These are phyloP conservation scores for Brachionus calyciflorus DNA, from an alignment of 1,140 invertebrate species.

Conservation along the genomic window DNA sequence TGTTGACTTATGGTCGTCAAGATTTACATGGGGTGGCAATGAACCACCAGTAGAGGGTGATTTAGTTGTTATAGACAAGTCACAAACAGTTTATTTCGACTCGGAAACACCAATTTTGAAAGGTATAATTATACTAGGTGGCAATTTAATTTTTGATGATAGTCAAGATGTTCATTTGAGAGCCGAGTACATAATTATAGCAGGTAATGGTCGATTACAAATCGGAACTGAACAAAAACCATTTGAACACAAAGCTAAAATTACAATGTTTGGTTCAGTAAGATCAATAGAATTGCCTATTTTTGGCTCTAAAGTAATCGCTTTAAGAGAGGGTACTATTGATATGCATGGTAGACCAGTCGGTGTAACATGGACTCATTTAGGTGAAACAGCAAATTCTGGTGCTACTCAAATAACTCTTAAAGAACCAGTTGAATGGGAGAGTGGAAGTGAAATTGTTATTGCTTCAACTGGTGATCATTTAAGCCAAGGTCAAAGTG, in stretches of 20 bases:
- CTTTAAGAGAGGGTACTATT: slow-evolving; percentile 48
- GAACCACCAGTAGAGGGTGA: slow-evolving; percentile 52
- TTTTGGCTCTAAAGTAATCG: slow-evolving; percentile 49
- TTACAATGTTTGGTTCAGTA: slow-evolving; percentile 47
- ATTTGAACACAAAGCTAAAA: slow-evolving; percentile 48
- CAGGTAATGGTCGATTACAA: slow-evolving; percentile 48
- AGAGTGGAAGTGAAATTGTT: slow-evolving; percentile 53
- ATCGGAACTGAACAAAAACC: slow-evolving; percentile 49
- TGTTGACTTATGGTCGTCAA: slow-evolving; percentile 53
- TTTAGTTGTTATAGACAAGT: slow-evolving; percentile 53
- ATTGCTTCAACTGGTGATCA: slow-evolving; percentile 56
- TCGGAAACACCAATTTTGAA: slow-evolving; percentile 52
- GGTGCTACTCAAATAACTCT: slow-evolving; percentile 50
- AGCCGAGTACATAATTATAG: slow-evolving; percentile 49
- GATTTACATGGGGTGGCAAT: slow-evolving; percentile 51
- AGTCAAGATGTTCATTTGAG: slow-evolving; percentile 48
- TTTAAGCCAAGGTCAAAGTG: slow-evolving; percentile 50
- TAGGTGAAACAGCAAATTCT: slow-evolving; percentile 51
- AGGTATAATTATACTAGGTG: slow-evolving; percentile 48
- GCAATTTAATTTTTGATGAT: slow-evolving; percentile 49
- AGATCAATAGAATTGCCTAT: slow-evolving; percentile 48
- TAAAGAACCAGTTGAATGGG: slow-evolving; percentile 53
- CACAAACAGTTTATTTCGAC: slow-evolving; percentile 55
- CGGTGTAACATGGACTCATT: slow-evolving; percentile 52
- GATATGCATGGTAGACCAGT: slow-evolving; percentile 51